These are phyloP conservation scores for Prenolepis imparis DNA, from an alignment of 2,888 invertebrate genomes.

Conservation along the genomic window DNA sequence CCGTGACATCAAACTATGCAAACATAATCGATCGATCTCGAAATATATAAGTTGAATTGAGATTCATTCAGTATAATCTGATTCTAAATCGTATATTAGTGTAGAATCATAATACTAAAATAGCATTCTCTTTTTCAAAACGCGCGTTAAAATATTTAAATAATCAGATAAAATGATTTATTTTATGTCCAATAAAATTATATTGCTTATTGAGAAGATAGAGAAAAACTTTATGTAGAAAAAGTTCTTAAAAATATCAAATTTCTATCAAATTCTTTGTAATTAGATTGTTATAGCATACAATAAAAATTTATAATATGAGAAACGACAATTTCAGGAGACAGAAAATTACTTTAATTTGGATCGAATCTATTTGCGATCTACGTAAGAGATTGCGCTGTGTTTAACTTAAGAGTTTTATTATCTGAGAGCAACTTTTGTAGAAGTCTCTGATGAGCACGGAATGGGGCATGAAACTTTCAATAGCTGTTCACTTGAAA, in stretches of 20 bases:
- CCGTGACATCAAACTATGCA: not conserved
- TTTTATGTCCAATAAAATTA: not conserved
- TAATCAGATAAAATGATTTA: not conserved
- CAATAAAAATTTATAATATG: not conserved
- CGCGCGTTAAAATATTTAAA: not conserved
- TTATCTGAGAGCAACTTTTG: constrained; percentile 11
- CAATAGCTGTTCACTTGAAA: constrained; percentile 4
- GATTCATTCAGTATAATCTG: not conserved
- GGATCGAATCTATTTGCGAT: constrained; percentile 11
- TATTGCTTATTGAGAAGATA: not conserved
- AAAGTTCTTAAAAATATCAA: not conserved
- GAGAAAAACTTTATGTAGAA: not conserved
- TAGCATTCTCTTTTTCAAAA: not conserved
- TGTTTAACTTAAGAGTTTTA: constrained; percentile 25
- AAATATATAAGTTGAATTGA: not conserved
- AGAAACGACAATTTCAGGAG: not conserved
- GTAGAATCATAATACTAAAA: not conserved
- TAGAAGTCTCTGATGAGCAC: not conserved
- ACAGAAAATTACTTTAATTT: constrained; percentile 12
- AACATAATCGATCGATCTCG: constrained; percentile 21
- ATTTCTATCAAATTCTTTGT: not conserved
- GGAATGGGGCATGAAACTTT: constrained; percentile 28
- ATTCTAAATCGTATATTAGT: not conserved
- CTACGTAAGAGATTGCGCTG: not conserved
- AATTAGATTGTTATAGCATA: not conserved